Percentiles rank a stretch among this genome's conserved stretches.
Conservation (phyloP, 2,888 invertebrate species). For the Mesoligia furuncula region DNA sequence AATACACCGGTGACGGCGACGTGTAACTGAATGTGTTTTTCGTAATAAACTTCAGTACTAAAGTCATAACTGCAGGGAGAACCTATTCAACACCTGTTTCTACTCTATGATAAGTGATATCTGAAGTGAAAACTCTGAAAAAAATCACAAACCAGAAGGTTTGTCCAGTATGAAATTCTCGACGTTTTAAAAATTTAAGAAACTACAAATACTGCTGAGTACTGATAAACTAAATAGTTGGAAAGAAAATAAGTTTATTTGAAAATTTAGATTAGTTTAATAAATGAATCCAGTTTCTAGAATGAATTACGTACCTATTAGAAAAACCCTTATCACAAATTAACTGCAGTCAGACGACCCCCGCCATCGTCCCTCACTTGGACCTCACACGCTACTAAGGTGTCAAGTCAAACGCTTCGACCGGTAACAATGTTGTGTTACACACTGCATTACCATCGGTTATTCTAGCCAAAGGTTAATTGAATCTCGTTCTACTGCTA, state of each 20-base stretch:
- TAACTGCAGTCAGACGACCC: not conserved
- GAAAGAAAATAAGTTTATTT: not conserved
- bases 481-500: constrained; percentile 66
- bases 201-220: not conserved
- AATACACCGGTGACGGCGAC: constrained; percentile 60
- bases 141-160: not conserved
- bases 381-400: constrained; percentile 61
- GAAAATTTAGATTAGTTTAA: not conserved
- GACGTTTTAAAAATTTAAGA: not conserved
- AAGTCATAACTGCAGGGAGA: not conserved
- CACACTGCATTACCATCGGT: constrained; percentile 59
- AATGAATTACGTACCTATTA: not conserved
- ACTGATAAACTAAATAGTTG: no score
- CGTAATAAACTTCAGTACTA: not conserved
- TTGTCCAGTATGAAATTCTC: no score
- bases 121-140: not conserved
- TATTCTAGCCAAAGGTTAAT: constrained; percentile 71
- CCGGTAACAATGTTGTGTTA: constrained; percentile 73
- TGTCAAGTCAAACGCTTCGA: constrained; percentile 70
- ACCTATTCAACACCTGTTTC: not conserved
- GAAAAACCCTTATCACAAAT: not conserved
- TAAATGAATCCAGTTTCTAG: not conserved
- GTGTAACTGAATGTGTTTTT: not conserved
- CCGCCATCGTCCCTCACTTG: constrained; percentile 45
- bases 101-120: not conserved